These are phyloP conservation scores for Sminthurides aquaticus DNA, from an alignment of 2,888 invertebrate species.

Conservation along the genomic window DNA sequence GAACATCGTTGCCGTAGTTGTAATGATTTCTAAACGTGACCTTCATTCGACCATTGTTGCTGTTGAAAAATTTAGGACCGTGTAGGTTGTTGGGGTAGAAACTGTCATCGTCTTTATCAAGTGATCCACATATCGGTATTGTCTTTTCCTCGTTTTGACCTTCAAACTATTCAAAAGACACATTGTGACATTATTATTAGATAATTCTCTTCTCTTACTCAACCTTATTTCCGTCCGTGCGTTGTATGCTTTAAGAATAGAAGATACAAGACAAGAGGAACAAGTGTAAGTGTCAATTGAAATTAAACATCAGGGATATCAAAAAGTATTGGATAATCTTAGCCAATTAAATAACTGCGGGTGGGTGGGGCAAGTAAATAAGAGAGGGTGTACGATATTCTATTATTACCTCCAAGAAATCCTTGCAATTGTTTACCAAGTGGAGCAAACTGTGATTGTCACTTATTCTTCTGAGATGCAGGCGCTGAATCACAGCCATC, in stretches of 20 bases:
- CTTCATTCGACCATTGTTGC: constrained; percentile 12
- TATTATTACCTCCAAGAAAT: constrained; percentile 12
- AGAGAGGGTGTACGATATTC: no score
- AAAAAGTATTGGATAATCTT: no score
- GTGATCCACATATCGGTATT: constrained; percentile 10
- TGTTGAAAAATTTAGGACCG: constrained; percentile 20
- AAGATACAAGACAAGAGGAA: no score
- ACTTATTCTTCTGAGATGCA: constrained; percentile 13
- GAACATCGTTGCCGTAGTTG: constrained; percentile 14
- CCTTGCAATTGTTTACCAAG: constrained; percentile 18
- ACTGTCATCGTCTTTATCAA: constrained; percentile 11
- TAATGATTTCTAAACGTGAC: constrained; percentile 17
- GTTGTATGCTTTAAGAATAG: no score
- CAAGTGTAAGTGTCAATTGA: no score
- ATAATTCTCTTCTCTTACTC: no score
- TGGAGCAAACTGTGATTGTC: constrained; percentile 13
- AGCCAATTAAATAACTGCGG: no score
- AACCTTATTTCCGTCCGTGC: no score
- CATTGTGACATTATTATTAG: no score
- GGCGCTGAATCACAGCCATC: constrained; percentile 18
- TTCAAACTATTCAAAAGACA: constrained; percentile 18
- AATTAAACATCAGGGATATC: no score
- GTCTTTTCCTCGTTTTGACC: constrained; percentile 15
- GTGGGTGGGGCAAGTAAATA: no score
- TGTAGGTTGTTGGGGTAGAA: constrained; percentile 12